A percentile compares a stretch with the other conserved stretches of the same genome.
These are phyloP conservation scores for Dicrostonyx torquatus DNA, from an alignment of 2,797 vertebrate genomes.

Conservation along the genomic window DNA sequence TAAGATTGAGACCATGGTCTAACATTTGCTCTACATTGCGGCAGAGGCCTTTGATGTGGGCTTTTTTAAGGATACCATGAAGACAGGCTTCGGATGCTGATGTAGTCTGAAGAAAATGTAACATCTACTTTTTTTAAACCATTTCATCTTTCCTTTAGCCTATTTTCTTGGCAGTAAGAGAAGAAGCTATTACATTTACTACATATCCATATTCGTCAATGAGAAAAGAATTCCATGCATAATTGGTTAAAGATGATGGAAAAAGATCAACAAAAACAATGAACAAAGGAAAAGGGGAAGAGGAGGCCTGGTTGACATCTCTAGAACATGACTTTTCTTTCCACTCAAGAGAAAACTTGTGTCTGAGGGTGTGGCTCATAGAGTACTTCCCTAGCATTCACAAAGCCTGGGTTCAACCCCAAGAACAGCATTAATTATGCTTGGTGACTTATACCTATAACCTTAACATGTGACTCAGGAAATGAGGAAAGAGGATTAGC, in stretches of 20 bases:
- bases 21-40: neutral
- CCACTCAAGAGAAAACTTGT: constrained; percentile 8
- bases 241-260: constrained; percentile 23
- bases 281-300: neutral
- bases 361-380: neutral
- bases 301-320: neutral
- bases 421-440: neutral
- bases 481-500: neutral
- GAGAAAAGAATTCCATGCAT: constrained; percentile 7
- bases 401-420: neutral
- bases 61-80: neutral
- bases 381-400: neutral
- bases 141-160: neutral
- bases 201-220: constrained; percentile 19
- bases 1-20: neutral
- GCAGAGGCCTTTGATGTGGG: neutral
- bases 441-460: neutral
- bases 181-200: constrained; percentile 42
- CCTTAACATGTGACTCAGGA: neutral
- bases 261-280: constrained; percentile 10
- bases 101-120: neutral
- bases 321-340: constrained; percentile 52
- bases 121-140: constrained; percentile 11
- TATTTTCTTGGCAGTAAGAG: constrained; percentile 30
- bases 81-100: neutral